Conservation (phyloP, 2,797 vertebrate genomes). For the Catharus ustulatus region DNA sequence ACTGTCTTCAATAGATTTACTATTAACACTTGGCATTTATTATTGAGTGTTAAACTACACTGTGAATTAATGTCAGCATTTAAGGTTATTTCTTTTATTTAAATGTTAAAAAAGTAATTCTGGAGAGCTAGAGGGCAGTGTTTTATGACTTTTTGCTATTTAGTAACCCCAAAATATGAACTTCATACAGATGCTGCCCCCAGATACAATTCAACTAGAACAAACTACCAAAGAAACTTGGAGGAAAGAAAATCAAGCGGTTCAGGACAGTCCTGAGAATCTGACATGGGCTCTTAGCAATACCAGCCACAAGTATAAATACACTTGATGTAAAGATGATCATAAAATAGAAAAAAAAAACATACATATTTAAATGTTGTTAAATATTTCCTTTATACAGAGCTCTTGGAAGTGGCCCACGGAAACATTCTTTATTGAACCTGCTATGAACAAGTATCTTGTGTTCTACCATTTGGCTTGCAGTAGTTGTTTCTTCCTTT, state of each 20-base stretch:
- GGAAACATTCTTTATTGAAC: neutral
- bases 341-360: neutral
- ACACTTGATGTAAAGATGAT: neutral
- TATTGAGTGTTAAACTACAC: conserved; percentile 14
- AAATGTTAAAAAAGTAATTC: neutral
- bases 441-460: neutral
- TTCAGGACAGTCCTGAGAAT: neutral
- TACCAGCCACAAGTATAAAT: neutral
- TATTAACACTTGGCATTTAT: conserved; percentile 58
- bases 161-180: neutral
- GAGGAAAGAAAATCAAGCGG: neutral
- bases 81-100: neutral
- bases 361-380: neutral
- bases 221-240: neutral
- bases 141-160: neutral
- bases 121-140: neutral
- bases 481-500: neutral
- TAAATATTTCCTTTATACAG: neutral
- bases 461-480: neutral
- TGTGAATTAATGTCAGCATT: neutral
- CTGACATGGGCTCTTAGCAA: neutral
- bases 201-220: neutral
- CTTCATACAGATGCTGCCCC: neutral
- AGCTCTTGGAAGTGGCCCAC: neutral
- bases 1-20: conserved; percentile 44